Base-by-base conservation (phyloP, 2,888 invertebrate genomes). In the Philonicus albiceps region DNA sequence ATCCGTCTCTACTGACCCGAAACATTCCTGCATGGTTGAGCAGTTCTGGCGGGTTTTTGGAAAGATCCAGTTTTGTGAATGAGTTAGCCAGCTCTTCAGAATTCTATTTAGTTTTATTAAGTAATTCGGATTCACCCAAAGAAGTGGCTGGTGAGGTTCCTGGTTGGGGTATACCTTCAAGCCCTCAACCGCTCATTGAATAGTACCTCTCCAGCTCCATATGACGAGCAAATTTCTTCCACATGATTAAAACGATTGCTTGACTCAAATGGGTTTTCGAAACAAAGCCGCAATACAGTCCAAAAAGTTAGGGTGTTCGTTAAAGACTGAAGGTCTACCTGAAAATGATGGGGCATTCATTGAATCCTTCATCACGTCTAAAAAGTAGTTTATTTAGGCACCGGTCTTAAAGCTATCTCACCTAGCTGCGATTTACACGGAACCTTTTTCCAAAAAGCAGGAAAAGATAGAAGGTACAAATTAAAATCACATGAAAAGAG, bases 1-100 rank as follows among this genome's bases (percentile, higher is more conserved):
- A 75, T 85, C 85, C 37, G 30, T 85, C 75, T 85, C 53, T 40
- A 74, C 85, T 74, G 85, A 43, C 49, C 31, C 74, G 49, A 40
- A 74, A 74, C 74, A 74, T 49, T 74, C 30, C 19, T 31, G 34
- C 37, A 83, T 64, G 83, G 64, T 72, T 83, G 83, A 83, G 64
- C 34, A 22, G 19, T 83, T n/a, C 83, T 34, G 11, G 34, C 72
- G 64, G 72, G 40, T 64, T 83, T 83, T 83, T n/a, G 55, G 64
- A 11, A 72, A 6, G 83, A 74, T 34, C 37, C 83, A 83, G 40
- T 13, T 55, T 43, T 19, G 11, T 73, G 7, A 40, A 22, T 34
- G 43, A 76, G 43, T 43, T 40, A 76, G 76, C 22, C n/a, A 22
- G 19, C 40, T 76, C 40, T 27, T 40, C 43, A 30, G 34, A 31